Evolutionary conservation across 2,888 invertebrate species (phyloP), one percentile per base, ranked within the genome.

Genomic region (Hypercompe scribonia): DNA sequence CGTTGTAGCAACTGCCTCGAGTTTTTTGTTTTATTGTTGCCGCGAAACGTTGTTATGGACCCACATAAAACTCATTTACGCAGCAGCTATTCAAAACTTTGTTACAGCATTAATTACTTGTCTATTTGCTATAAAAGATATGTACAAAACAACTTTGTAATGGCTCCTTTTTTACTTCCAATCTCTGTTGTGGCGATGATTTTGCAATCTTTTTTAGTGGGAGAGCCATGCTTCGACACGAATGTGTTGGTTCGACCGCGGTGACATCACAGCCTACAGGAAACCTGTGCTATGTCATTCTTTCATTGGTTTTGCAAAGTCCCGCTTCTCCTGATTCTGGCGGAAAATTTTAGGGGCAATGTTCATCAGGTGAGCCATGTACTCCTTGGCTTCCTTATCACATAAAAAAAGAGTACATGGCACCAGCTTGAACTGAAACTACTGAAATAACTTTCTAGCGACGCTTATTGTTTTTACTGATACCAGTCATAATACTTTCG

Each of bases 11-110:
- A 64, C 64, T 61, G 61, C 24, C 21, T 39, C 13, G 18, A 50
- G 28, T 71, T 71, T 65, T 63, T 28, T 31, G 24, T 68, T 72
- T 68, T 72, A 68, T 65, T 72, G 64, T 65, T 36, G 36, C 39
- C 39, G 24, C 67, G 24, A 42, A n/a, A 8, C 42, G 50, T 46
- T 34, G 64, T 46, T 64, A 42, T 46, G 4, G n/a, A 15, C n/a
- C 24, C 34, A 18, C 33, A 15, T 64, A n/a, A 65, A 65, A 61
- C 15, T 61, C 18, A 61, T 61, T 61, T 31, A 61, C 58, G 5
- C 31, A 18, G 61, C 2, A 8, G 18, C 28, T 31, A 61, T 61
- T 61, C 61, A 31, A 31, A 61, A 61, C 31, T 61, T 61, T 5
- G 13, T 18, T 31, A 18, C 31, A 61, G 18, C 15, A 11, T n/a